phyloP scores from a whole-genome alignment of 1,140 invertebrate species.

The Heliconius nattereri region DNA sequence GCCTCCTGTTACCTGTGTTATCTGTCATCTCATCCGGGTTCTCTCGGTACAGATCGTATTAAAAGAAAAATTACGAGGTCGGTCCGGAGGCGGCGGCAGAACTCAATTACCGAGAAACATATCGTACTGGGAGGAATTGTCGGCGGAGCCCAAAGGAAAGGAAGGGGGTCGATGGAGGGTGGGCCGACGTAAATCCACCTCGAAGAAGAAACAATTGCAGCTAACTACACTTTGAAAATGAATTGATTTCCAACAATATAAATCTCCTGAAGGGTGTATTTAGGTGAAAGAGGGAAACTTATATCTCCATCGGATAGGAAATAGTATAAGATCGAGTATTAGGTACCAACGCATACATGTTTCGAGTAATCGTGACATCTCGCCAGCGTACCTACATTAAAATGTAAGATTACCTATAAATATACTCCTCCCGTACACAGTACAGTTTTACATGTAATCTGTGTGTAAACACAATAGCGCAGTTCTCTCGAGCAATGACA shows the following conservation, averaged over 20 bases:
- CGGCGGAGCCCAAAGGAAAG: neutral
- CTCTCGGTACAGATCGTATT: conserved; percentile 15
- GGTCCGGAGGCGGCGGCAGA: conserved; percentile 7
- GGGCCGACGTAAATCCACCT: conserved; percentile 19
- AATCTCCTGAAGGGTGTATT: neutral
- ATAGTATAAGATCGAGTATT: neutral
- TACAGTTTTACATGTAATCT: neutral
- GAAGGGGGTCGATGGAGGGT: neutral
- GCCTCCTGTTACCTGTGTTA: neutral
- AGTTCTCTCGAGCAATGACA: neutral
- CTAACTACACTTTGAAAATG: conserved; percentile 29
- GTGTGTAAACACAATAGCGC: neutral
- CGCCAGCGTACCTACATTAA: no score
- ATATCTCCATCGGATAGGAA: neutral
- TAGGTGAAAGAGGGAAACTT: neutral
- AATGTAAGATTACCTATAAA: no score
- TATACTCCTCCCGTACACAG: no score
- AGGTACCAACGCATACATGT: neutral
- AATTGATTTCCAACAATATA: conserved; percentile 22
- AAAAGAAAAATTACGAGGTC: conserved; percentile 29
- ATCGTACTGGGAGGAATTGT: neutral
- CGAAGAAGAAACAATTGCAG: conserved; percentile 14
- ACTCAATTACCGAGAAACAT: conserved; percentile 26
- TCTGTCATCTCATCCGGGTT: neutral
- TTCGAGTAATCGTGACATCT: neutral